Percentiles rank a stretch among this genome's conserved stretches.
Evolutionary conservation across 1,140 invertebrate genomes (phyloP).

Genomic region (Trichonephila clavipes): DNA sequence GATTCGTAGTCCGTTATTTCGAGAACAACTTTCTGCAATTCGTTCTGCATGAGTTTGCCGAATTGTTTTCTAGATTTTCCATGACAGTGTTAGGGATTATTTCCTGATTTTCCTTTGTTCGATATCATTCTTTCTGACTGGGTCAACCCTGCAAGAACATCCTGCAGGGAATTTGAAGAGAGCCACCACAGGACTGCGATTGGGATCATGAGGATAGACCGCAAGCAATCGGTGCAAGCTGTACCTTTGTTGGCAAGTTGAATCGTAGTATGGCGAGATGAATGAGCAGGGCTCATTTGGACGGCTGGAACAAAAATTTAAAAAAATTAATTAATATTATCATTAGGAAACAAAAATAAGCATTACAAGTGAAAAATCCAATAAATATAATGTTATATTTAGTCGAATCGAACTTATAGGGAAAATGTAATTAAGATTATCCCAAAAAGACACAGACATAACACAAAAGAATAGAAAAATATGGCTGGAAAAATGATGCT

Average conservation of each 20-base stretch:
- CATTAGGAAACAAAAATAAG: too few relatives aligned
- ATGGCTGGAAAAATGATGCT: too few relatives aligned
- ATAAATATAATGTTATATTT: too few relatives aligned
- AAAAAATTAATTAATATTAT: not conserved
- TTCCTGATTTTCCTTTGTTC: conserved; percentile 70
- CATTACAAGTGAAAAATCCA: too few relatives aligned
- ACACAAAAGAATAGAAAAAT: too few relatives aligned
- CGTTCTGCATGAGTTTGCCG: not conserved
- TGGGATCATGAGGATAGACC: conserved; percentile 80
- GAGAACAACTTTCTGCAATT: not conserved
- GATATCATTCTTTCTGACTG: conserved; percentile 72
- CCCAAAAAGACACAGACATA: too few relatives aligned
- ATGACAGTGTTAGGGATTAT: not conserved
- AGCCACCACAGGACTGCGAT: conserved; percentile 80
- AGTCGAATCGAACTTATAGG: too few relatives aligned
- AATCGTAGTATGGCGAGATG: conserved; percentile 81
- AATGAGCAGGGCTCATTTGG: conserved; percentile 81
- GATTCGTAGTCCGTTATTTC: not conserved
- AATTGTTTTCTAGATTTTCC: not conserved
- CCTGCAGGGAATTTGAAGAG: conserved; percentile 82
- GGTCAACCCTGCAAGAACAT: conserved; percentile 81
- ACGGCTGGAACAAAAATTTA: conserved; percentile 78
- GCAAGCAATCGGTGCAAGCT: conserved; percentile 81
- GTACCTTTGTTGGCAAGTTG: conserved; percentile 81
- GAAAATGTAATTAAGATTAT: too few relatives aligned